Base-by-base conservation (phyloP, 2,888 invertebrate genomes). In the Volucella inanis region DNA sequence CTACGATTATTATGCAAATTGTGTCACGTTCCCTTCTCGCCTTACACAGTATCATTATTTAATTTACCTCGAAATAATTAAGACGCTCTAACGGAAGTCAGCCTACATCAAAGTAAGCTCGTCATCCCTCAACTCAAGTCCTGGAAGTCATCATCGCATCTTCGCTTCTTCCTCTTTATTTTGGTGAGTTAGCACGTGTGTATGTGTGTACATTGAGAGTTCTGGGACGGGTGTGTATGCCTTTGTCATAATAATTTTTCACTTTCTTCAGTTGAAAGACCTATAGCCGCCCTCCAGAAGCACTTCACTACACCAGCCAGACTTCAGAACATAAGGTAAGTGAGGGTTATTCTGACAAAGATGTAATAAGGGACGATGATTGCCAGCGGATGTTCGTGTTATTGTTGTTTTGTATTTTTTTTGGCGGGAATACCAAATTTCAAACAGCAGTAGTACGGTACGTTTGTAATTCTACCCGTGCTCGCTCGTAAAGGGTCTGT, bases 61-160 rank as follows among this genome's bases (percentile, higher is more conserved):
- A 92, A 92, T 92, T 91, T 92, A 91, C 92, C 91, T 90, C 91
- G 91, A 92, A 92, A 92, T 92, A 92, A 92, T 92, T 92, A 92
- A 85, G 85, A 85, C 65, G 72, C 85, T 85, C 81, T 72, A 72
- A 57, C 71, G 76, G 67, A 77, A 80, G 80, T 76, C 76, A 81
- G 55, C 55, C 75, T 70, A 65, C 80, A 84, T 67, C n/a, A 62
- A 61, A 80, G 75, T 52, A 61, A 65, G 72, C 83, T 83, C 68
- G 71, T 65, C 70, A 50, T 62, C 55, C 59, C 49, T 64, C 57
- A 50, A 50, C 65, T 67, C 31, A 55, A 61, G 57, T 75, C 65
- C 50, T 57, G 68, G 47, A 22, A 55, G 75, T 82, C 50, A 43
- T 50, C 54, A 59, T 64, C 62, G 31, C 49, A 47, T 49, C 49